phyloP scores from a whole-genome alignment of 2,888 invertebrate genomes.

The Harpalus rufipes region DNA sequence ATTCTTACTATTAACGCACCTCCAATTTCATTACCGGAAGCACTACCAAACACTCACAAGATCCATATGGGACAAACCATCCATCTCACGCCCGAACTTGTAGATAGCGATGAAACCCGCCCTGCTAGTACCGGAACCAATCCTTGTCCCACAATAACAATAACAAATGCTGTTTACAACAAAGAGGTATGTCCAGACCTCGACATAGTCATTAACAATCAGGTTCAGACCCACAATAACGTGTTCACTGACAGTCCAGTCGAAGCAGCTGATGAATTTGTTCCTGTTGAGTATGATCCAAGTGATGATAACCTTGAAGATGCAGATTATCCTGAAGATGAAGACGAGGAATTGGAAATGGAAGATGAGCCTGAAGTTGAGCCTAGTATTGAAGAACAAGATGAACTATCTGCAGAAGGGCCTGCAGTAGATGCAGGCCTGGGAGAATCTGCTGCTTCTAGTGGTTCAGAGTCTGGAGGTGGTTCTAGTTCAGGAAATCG shows the following conservation, averaged over 20 bases:
- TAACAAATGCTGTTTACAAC: conserved; percentile 56
- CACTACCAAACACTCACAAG: neutral
- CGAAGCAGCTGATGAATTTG: conserved; percentile 68
- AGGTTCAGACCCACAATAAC: conserved; percentile 77
- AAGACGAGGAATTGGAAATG: conserved; percentile 70
- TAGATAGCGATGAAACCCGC: neutral
- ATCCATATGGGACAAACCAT: conserved; percentile 33
- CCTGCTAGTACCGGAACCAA: neutral
- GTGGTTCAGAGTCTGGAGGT: conserved; percentile 65
- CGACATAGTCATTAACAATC: conserved; percentile 85
- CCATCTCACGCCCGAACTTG: conserved; percentile 15
- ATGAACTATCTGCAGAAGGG: conserved; percentile 66
- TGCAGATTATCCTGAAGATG: conserved; percentile 77
- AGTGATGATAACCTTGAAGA: conserved; percentile 70
- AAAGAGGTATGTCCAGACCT: conserved; percentile 84
- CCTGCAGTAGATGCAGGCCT: conserved; percentile 60
- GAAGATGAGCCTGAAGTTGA: conserved; percentile 74
- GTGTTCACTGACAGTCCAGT: conserved; percentile 71
- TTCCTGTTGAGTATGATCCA: conserved; percentile 36
- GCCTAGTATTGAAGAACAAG: conserved; percentile 75
- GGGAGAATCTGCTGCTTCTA: conserved; percentile 69
- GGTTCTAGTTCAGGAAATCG: conserved; percentile 57
- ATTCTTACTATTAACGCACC: conserved; percentile 23
- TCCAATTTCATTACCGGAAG: neutral
- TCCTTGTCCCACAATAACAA: conserved; percentile 49